Evolutionary conservation across 2,888 invertebrate species (phyloP).

Genomic region (Drosophila kambysellisi): DNA sequence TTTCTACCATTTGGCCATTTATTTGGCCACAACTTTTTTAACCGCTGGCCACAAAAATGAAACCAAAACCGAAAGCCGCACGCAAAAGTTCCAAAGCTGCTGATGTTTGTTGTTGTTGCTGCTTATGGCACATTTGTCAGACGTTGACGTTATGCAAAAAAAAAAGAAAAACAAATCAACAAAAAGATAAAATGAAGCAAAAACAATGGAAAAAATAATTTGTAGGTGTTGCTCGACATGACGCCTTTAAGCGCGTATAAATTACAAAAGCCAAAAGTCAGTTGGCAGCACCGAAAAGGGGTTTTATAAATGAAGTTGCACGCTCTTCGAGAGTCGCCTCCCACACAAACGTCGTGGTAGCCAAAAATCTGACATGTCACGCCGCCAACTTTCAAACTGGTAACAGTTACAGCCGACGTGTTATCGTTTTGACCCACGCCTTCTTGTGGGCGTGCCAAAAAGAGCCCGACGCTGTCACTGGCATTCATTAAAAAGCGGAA

Average conservation of each 20-base stretch:
- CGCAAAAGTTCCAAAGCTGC: conserved; percentile 65
- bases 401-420: conserved; percentile 53
- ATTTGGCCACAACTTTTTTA: conserved; percentile 77
- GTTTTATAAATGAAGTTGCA: conserved; percentile 77
- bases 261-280: conserved; percentile 76
- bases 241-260: conserved; percentile 79
- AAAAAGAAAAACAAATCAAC: conserved; percentile 22
- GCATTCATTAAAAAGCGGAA: conserved; percentile 77
- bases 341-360: conserved; percentile 11
- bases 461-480: conserved; percentile 35
- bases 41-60: conserved; percentile 64
- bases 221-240: conserved; percentile 78
- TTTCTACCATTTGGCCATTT: conserved; percentile 76
- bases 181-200: conserved; percentile 17
- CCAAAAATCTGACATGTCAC: conserved; percentile 71
- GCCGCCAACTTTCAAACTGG: conserved; percentile 58
- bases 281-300: conserved; percentile 41
- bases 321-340: conserved; percentile 30
- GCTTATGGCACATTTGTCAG: conserved; percentile 83
- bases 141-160: conserved; percentile 76
- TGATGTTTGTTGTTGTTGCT: conserved; percentile 45
- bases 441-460: conserved; percentile 23
- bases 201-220: conserved; percentile 57
- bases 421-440: conserved; percentile 67
- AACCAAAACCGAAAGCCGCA: conserved; percentile 67